Base-by-base conservation (phyloP, 2,113 vertebrate species). In the Noturus placidus region DNA sequence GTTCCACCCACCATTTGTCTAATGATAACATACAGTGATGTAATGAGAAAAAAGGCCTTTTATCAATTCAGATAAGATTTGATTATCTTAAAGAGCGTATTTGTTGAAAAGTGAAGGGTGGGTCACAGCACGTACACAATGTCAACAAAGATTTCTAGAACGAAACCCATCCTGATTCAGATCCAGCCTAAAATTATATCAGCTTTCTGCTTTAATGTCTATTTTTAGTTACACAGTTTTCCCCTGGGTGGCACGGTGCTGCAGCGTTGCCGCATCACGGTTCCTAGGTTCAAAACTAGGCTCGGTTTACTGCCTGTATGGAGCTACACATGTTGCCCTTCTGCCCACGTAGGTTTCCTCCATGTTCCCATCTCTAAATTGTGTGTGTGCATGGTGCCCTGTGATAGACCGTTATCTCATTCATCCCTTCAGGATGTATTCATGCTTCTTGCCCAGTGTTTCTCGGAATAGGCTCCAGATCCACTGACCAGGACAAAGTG, bases 51-150 rank as follows among this genome's bases (percentile, higher is more conserved):
- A 50, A 89, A 89, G 80, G 20, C 30, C 52, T 70, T 84, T 91
- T 91, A 90, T 90, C 88, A 82, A 82, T 81, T 78, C 72, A 91
- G 90, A 90, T 92, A 88, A 87, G 85, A 89, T n/a, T n/a, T 57
- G 76, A 87, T 89, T 84, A 86, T 88, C 81, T 83, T 87, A 84
- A 89, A 86, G 90, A 84, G 46, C 50, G 82, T 85, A 88, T 87
- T 85, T 91, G 67, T 76, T 72, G 27, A 67, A 89, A 88, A 88
- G 72, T 63, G 86, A 81, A 80, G 84, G 83, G 65, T 88, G 80
- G 78, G 80, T 46, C 30, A 70, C 72, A n/a, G 76, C 91, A 91
- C 83, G 88, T 86, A 90, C 65, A 84, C 86, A 82, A 2, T 19
- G 35, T 88, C 63, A 74, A 50, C 38, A 83, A 70, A 42, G 27